These are phyloP conservation scores for Bombus superbus DNA, from an alignment of 1,140 invertebrate genomes.

Conservation along the genomic window DNA sequence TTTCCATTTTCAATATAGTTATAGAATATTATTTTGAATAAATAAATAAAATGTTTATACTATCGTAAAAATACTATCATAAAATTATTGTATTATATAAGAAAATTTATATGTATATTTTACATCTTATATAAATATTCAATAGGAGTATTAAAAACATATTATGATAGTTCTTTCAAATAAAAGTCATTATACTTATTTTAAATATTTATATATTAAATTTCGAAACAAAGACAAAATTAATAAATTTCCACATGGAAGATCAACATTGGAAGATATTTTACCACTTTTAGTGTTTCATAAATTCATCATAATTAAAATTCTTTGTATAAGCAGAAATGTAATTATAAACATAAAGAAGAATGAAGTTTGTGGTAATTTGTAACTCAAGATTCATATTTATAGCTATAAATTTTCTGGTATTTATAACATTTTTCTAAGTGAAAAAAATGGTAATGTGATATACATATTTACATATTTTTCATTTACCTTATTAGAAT, in stretches of 20 bases:
- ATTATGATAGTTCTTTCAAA: constrained; percentile 5
- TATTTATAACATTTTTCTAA: not conserved
- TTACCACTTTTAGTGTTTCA: not conserved
- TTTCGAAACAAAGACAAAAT: not conserved
- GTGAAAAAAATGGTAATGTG: constrained; percentile 1
- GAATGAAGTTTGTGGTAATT: not conserved
- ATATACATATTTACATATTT: not conserved
- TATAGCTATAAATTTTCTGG: not conserved
- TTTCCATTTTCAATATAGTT: not conserved
- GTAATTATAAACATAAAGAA: not conserved
- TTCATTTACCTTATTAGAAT: not conserved
- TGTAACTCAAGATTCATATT: constrained; percentile 16
- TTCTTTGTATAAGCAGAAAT: not conserved
- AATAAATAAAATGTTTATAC: not conserved
- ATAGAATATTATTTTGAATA: not conserved
- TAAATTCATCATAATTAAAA: not conserved
- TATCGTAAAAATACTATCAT: not conserved
- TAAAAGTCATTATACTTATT: not conserved
- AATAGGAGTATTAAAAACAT: not conserved
- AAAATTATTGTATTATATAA: not conserved
- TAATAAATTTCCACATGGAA: constrained; percentile 22
- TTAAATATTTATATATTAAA: not conserved
- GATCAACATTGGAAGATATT: constrained; percentile 41
- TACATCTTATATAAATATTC: not conserved
- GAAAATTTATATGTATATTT: constrained; percentile 1